Evolutionary conservation across 2,113 vertebrate genomes (phyloP), one percentile per base, ranked within the genome.

Genomic region (Ranitomeya variabilis): DNA sequence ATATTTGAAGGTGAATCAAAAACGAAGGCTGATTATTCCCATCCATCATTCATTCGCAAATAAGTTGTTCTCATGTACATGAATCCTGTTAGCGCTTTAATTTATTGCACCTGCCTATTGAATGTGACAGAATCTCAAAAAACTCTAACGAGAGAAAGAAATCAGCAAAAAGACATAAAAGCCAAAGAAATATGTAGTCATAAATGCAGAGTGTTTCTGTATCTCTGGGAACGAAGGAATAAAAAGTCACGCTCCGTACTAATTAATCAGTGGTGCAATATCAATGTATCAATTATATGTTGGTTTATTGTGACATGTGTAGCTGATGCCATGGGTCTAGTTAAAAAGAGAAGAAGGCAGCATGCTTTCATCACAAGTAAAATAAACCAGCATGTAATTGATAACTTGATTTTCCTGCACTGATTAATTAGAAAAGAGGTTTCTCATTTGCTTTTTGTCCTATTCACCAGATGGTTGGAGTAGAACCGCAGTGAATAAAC

Each of bases 221-320:
- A 37, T 74, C 23, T 66, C n/a, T 73, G 69, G 66, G 26, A 85
- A 85, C 59, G 71, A 11, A 85, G n/a, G 54, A 76, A 76, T 57
- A 76, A 60, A 85, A 85, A 76, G 76, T 74, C 62, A 87, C 52
- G 6, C 64, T 55, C 45, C n/a, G 0, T 31, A 82, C 64, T 82
- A 69, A 86, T 87, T 80, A 82, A 74, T 82, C 86, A 87, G 67
- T 59, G 59, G 52, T 37, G 73, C 54, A 73, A 87, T 69, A 80
- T 57, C 77, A 57, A 73, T 87, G 67, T 82, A 87, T 81, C 59
- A 87, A 73, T 87, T 73, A 87, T 19, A 87, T 82, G 79, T 37
- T 82, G 66, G 66, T 60, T 87, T 87, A 82, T 87, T 87, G 79
- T 87, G 78, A 87, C 79, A 87, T 16, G 64, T 60, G 57, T 82